These are phyloP conservation scores for Furnarius figulus DNA, from an alignment of 2,113 vertebrate species.

Conservation along the genomic window DNA sequence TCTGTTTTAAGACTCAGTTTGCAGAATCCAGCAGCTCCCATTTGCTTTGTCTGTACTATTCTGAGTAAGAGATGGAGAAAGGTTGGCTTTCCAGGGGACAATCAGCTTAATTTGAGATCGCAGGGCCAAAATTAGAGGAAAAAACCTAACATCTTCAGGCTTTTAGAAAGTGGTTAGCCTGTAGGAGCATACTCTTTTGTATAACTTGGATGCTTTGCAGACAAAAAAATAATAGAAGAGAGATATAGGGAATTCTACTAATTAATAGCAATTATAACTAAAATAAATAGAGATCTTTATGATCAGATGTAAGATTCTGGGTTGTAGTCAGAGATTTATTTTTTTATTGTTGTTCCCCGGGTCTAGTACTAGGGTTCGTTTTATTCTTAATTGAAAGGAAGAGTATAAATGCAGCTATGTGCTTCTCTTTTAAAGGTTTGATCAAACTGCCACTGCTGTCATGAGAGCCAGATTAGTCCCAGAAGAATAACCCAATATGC, in stretches of 20 bases:
- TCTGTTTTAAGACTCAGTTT: not conserved
- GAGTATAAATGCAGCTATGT: constrained; percentile 1
- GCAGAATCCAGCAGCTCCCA: not conserved
- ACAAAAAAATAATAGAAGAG: not conserved
- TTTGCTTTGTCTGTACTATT: not conserved
- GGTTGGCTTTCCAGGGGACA: not conserved
- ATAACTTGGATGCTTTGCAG: not conserved
- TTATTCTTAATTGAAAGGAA: constrained; percentile 39
- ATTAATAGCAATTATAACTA: not conserved
- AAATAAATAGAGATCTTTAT: constrained; percentile 8
- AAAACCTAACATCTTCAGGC: rapidly evolving
- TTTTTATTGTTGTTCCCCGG: not conserved
- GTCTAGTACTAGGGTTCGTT: not conserved
- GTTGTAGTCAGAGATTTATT: not conserved
- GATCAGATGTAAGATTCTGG: not conserved
- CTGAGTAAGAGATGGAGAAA: not conserved
- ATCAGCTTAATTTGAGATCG: not conserved
- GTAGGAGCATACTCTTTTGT: not conserved
- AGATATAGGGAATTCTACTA: not conserved
- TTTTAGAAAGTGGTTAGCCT: not conserved
- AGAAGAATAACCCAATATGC: constrained; percentile 35
- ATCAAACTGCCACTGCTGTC: constrained; percentile 44
- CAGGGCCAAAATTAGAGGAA: not conserved
- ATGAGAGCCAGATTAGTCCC: constrained; percentile 20
- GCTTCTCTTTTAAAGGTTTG: constrained; percentile 26